Evolutionary conservation across 2,113 vertebrate genomes (phyloP), one percentile per base, ranked within the genome.

Genomic region (Craseonycteris thonglongyai): DNA sequence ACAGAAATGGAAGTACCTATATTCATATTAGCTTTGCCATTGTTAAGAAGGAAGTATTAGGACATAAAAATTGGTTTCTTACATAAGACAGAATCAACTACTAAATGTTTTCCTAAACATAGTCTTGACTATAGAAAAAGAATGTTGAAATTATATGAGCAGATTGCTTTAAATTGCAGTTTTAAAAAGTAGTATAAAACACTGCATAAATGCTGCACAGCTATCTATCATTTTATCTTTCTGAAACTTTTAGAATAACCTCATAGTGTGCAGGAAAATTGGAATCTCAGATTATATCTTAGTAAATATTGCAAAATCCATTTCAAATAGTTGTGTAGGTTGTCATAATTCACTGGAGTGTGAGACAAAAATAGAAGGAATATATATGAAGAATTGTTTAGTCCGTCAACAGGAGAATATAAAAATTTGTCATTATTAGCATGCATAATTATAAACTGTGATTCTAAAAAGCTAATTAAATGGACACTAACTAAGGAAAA

Each of bases 371-470:
- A 82, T n/a, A 7, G 28, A 72, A 74, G 13, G 6, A 68, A 21
- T 58, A 42, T n/a, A 56, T 28, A 71, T 15, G 12, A 66, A 47
- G 19, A 47, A 6, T 74, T 38, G 22, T 79, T 92, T 84, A 78
- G 35, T 79, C 16, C 63, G 24, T 75, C 22, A 80, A 80, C 10
- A 76, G 38, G 16, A 90, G 7, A 65, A 79, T 79, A 68, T 24
- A 22, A 90, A 90, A 92, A 83, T 16, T 78, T 89, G 33, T 61
- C 56, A 91, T 83, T 94, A 88, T 90, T 75, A 80, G 12, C 45
- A 51, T 84, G 2, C 19, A 56, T 76, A 88, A 88, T 68, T 88
- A 76, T 56, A 66, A 59, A 61, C 4, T 81, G 0, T 66, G 45
- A 95, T 59, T 74, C 30, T 72, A 42, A 68, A 83, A 82, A 78